Evolutionary conservation across 2,113 vertebrate species (phyloP), one percentile per base, ranked within the genome.

Genomic region (Pelobates fuscus): DNA sequence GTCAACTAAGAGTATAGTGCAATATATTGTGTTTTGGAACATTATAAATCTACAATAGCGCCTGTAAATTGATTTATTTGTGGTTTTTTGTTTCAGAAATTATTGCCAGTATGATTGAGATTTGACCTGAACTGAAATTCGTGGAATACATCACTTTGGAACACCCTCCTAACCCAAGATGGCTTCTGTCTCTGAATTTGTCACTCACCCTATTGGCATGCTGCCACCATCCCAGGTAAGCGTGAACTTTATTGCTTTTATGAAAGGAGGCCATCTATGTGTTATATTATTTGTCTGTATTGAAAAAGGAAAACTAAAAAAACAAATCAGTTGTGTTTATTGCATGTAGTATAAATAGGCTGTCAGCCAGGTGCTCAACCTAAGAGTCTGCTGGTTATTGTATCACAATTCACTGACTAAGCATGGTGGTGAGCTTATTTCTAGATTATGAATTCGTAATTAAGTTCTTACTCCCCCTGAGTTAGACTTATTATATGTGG

Each of bases 191-290:
- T 49, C 54, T 41, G 73, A 77, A 61, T 77, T 26, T 68, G 64
- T 77, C 21, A 77, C 55, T 20, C 41, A 77, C 1, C 73, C 64
- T 5, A 77, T 77, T 20, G 65, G 64, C 49, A 77, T 77, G 64
- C 67, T 77, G 41, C 68, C 64, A 29, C 72, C 20, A 24, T 71
- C 70, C 5, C 70, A 72, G 70, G 70, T 63, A 72, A 72, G 11
- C 0, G 14, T 14, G 18, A 10, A 32, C 23, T 12, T 46, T 62
- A 26, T 1, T 44, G 18, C 43, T 26, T 44, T 72, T 54, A 63
- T 8, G 17, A 32, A 27, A 44, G 30, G 10, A 8, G 23, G 11
- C n/a, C 8, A 23, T 62, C 59, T 5, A 7, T 18, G 17, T 14
- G 44, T 17, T 49, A 49, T 41, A 41, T 41, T 12, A 2, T 41